Evolutionary conservation across 2,797 vertebrate species (phyloP).

Genomic region (Oryzias sinensis): DNA sequence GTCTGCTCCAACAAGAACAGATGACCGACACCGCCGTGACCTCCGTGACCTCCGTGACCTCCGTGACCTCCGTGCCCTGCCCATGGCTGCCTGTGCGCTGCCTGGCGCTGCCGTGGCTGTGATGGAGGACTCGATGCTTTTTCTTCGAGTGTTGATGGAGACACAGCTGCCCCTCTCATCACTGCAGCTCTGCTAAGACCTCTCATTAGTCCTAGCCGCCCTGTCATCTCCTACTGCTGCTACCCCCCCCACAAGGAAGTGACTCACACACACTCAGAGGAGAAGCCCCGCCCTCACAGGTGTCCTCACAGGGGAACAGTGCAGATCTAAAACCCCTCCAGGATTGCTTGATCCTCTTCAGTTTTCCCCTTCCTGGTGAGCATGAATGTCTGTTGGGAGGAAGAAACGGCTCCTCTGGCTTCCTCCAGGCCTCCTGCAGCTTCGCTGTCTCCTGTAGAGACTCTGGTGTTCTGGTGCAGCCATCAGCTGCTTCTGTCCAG

Average conservation of each 20-base stretch:
- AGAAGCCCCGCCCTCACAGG: conserved; percentile 38
- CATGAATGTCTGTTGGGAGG: too few species aligned
- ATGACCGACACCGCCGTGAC: conserved; percentile 34
- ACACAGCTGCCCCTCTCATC: conserved; percentile 76
- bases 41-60: conserved; percentile 10
- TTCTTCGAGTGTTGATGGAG: conserved; percentile 17
- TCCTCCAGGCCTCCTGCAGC: too few species aligned
- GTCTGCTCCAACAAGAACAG: conserved; percentile 40
- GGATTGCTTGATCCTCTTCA: too few species aligned
- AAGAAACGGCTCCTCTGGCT: too few species aligned
- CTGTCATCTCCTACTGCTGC: conserved; percentile 73
- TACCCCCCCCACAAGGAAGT: conserved; percentile 53
- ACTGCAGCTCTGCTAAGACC: conserved; percentile 38
- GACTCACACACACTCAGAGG: conserved; percentile 19
- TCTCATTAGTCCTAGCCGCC: conserved; percentile 66
- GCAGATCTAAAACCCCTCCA: too few species aligned
- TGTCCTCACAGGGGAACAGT: conserved; percentile 37
- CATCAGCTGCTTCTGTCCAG: too few species aligned
- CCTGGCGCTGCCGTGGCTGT: conserved; percentile 34
- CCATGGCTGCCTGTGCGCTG: neutral
- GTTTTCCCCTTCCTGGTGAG: too few species aligned
- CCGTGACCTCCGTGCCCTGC: conserved; percentile 18
- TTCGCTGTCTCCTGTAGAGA: too few species aligned
- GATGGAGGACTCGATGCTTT: conserved; percentile 10
- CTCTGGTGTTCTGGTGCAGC: too few species aligned